A percentile compares a stretch with the other conserved stretches of the same genome.
These are phyloP conservation scores for Macquaria ambigua DNA, from an alignment of 2,113 vertebrate genomes.

Conservation along the genomic window DNA sequence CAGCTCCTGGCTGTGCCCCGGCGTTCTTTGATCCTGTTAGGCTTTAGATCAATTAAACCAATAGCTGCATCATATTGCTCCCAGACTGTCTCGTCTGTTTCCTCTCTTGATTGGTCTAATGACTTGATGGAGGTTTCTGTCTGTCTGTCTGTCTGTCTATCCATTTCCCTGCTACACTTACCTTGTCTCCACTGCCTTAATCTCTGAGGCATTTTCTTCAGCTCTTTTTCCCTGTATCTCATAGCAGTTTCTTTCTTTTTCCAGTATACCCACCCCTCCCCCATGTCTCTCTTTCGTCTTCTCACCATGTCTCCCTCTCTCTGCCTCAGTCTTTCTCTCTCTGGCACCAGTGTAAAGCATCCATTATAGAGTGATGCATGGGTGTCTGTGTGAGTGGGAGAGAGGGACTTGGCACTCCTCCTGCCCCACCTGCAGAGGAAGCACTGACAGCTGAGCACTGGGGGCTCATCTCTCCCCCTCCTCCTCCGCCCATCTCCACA, in stretches of 20 bases:
- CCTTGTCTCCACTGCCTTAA: slow-evolving; percentile 42
- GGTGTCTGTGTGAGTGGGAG: slow-evolving; percentile 84
- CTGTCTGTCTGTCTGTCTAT: slow-evolving; percentile 24
- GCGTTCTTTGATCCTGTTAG: slow-evolving; percentile 66
- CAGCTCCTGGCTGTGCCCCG: slow-evolving; percentile 46
- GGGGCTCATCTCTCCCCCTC: slow-evolving; percentile 68
- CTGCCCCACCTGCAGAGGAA: slow-evolving; percentile 89
- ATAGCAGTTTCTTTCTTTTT: slow-evolving; percentile 74
- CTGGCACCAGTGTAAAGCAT: slow-evolving; percentile 85
- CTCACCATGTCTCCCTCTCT: slow-evolving; percentile 72
- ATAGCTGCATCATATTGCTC: slow-evolving; percentile 70
- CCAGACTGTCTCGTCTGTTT: slow-evolving; percentile 75
- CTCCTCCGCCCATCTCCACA: slow-evolving; percentile 72
- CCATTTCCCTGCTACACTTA: slow-evolving; percentile 33
- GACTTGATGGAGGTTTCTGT: slow-evolving; percentile 65
- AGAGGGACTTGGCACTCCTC: slow-evolving; percentile 84
- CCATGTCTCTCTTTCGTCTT: slow-evolving; percentile 65
- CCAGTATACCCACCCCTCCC: slow-evolving; percentile 46
- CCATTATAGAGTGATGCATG: slow-evolving; percentile 87
- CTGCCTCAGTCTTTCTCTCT: slow-evolving; percentile 73
- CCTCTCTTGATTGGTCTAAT: slow-evolving; percentile 75
- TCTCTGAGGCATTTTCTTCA: slow-evolving; percentile 60
- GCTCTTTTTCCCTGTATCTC: slow-evolving; percentile 59
- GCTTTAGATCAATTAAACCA: slow-evolving; percentile 77
- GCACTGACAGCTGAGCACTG: slow-evolving; percentile 85